Evolutionary conservation across 2,113 vertebrate genomes (phyloP), one percentile per base, ranked within the genome.

Genomic region (Atractosteus spatula): DNA sequence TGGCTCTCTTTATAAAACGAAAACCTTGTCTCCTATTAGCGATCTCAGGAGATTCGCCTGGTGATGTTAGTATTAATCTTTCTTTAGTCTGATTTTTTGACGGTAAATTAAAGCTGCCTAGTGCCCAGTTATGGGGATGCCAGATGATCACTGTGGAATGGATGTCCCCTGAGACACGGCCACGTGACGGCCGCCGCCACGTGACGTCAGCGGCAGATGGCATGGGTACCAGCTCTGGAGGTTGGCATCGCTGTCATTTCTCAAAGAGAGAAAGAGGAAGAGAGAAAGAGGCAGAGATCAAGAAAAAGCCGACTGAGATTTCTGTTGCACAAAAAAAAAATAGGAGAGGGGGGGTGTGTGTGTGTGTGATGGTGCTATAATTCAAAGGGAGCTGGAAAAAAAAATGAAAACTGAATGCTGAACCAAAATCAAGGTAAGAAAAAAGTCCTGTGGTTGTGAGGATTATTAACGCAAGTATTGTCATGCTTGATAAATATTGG

Each of bases 161-260:
- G 94, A 94, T 92, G 94, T 97, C 96, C 94, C 96, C 83, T 72
- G 96, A 94, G 97, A 96, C 91, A 78, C 84, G 84, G 88, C 88
- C 97, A 98, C 94, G 94, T 99, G 97, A 93, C 94, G 93, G 89
- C 91, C 90, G 91, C 94, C 96, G 96, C 94, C 97, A 95, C 86
- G 89, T 96, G 95, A 98, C 96, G 95, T 98, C 96, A 98, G 95
- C 94, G 95, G 97, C 97, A 99, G 97, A 98, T 99, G 97, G 97
- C 95, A 98, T 94, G 95, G 95, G 96, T 97, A 99, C 95, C 96
- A 95, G 95, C 94, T 94, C 94, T 94, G 94, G 93, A 92, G 93
- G 96, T 93, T 98, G 97, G 97, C 96, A 98, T 93, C 94, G 94
- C 96, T 99, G 97, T 98, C 96, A 98, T 94, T 98, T 96, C 96